Conservation (phyloP, 2,797 vertebrate species). For the Meriones psammophilus region DNA sequence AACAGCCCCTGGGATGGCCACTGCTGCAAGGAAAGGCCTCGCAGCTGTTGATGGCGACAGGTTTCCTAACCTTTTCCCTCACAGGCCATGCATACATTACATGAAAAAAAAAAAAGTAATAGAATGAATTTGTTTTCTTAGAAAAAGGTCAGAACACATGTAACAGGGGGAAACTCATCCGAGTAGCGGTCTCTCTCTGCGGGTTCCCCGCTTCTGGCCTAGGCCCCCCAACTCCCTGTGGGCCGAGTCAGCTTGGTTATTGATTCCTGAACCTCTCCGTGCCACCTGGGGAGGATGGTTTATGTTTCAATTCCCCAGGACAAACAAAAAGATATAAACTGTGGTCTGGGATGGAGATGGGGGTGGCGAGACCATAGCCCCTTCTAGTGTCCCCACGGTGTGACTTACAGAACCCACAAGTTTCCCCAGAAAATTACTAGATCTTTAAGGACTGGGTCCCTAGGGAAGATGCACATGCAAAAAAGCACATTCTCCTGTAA, state of each 20-base stretch:
- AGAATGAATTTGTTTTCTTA: constrained; percentile 89
- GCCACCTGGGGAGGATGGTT: background rate
- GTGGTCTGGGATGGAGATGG: background rate
- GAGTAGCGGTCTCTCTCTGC: constrained; percentile 48
- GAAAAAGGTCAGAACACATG: constrained; percentile 91
- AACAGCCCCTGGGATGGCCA: background rate
- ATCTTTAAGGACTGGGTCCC: background rate
- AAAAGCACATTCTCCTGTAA: background rate
- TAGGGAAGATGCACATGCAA: background rate
- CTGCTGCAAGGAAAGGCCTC: background rate
- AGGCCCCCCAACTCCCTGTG: background rate
- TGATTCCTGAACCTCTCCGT: background rate
- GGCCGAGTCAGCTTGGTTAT: constrained; percentile 1
- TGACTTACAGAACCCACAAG: constrained; percentile 26
- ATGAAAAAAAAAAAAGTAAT: constrained; percentile 84
- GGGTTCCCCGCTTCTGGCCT: background rate
- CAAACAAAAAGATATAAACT: constrained; percentile 14
- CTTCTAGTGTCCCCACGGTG: background rate
- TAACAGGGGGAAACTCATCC: constrained; percentile 89
- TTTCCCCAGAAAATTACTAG: background rate
- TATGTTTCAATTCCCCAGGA: constrained; percentile 56
- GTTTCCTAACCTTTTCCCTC: constrained; percentile 93
- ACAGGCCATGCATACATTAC: constrained; percentile 82
- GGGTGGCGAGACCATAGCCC: background rate
- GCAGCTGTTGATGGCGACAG: constrained; percentile 80